Conservation (phyloP, 2,113 vertebrate species). For the Sula dactylatra region DNA sequence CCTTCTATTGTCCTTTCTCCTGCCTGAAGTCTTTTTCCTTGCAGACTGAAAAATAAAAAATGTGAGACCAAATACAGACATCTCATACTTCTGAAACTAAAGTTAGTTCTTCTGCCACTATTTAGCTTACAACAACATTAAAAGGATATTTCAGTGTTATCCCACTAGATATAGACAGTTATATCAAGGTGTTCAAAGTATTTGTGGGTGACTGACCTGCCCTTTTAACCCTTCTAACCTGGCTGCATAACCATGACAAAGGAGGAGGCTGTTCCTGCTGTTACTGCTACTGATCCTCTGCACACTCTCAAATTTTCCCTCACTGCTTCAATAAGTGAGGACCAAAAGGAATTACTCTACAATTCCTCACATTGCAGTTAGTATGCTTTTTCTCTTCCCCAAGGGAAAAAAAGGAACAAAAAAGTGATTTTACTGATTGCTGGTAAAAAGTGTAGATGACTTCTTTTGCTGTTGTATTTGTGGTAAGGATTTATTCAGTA, state of each 20-base stretch:
- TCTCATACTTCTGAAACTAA: not conserved
- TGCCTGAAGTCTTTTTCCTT: not conserved
- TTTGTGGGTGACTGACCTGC: not conserved
- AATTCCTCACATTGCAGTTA: not conserved
- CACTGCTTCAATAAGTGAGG: not conserved
- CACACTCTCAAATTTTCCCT: not conserved
- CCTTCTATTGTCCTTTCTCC: not conserved
- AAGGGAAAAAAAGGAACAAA: not conserved
- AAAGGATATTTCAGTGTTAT: not conserved
- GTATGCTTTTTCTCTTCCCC: not conserved
- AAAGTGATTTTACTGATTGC: not conserved
- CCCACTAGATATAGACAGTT: not conserved
- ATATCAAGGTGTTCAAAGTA: not conserved
- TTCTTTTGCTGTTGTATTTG: not conserved
- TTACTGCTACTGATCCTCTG: not conserved
- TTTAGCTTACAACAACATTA: not conserved
- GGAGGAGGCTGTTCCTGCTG: not conserved
- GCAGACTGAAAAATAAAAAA: not conserved
- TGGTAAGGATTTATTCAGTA: not conserved
- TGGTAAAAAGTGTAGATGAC: not conserved
- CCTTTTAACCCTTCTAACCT: not conserved
- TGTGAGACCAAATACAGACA: not conserved
- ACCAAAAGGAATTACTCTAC: not conserved
- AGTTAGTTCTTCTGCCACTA: not conserved
- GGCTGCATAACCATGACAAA: not conserved